These are phyloP conservation scores for Scleropages formosus DNA, from an alignment of 2,797 vertebrate species.

Conservation along the genomic window DNA sequence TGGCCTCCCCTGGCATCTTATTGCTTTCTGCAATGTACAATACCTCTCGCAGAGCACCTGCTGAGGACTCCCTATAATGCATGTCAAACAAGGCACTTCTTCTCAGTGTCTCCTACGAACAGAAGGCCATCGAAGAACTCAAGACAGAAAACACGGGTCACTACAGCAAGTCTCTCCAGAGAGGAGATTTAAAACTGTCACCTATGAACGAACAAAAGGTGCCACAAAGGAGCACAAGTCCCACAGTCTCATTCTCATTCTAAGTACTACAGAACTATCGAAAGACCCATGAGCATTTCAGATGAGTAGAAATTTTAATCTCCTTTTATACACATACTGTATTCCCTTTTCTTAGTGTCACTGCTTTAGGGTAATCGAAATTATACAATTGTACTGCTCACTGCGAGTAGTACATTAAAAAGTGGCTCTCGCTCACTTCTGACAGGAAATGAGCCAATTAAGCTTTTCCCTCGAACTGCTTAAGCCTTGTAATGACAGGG, in stretches of 20 bases:
- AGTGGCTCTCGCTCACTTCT: conserved; percentile 61
- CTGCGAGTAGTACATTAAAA: conserved; percentile 30
- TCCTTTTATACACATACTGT: background rate
- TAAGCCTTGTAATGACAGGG: conserved; percentile 70
- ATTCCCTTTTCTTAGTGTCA: background rate
- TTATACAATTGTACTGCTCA: conserved; percentile 3
- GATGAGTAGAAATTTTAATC: background rate
- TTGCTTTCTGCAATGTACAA: conserved; percentile 18
- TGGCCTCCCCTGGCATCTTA: background rate
- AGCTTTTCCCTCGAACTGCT: conserved; percentile 65
- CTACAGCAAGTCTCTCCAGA: background rate
- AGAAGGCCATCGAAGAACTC: conserved; percentile 11
- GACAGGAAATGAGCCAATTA: conserved; percentile 75
- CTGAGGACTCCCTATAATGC: conserved; percentile 14
- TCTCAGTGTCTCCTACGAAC: conserved; percentile 2
- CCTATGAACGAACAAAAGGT: background rate
- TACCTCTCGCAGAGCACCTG: background rate
- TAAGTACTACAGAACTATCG: background rate
- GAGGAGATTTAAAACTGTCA: background rate
- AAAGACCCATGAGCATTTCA: background rate
- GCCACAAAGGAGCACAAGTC: background rate
- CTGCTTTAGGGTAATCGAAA: conserved; percentile 7
- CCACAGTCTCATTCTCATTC: background rate
- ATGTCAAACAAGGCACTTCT: conserved; percentile 24
- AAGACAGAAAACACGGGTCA: conserved; percentile 19